These are phyloP conservation scores for Timema cristinae DNA, from an alignment of 2,888 invertebrate species.

Conservation along the genomic window DNA sequence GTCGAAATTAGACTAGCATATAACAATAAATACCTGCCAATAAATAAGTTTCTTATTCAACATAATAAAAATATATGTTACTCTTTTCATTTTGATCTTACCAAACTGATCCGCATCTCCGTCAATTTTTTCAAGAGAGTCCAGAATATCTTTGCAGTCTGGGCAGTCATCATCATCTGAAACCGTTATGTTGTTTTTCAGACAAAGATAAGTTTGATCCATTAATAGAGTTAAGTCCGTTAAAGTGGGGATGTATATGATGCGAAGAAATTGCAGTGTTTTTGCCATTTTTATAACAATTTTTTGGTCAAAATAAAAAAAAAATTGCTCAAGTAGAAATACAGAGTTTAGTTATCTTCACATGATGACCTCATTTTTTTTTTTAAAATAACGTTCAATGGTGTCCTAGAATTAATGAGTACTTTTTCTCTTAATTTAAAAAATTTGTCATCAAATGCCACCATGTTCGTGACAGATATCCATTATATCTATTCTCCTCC, in stretches of 20 bases:
- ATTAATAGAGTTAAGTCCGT: constrained; percentile 37
- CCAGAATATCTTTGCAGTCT: constrained; percentile 86
- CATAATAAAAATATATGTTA: not conserved
- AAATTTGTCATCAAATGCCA: too few relatives aligned
- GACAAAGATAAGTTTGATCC: too few relatives aligned
- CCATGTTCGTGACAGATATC: not conserved
- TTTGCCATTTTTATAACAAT: not conserved
- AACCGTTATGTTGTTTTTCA: constrained; percentile 26
- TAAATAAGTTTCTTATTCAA: too few relatives aligned
- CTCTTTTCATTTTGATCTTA: constrained; percentile 26
- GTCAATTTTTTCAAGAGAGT: constrained; percentile 89
- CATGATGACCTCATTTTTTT: too few relatives aligned
- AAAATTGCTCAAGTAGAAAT: not conserved
- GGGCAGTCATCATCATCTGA: constrained; percentile 85
- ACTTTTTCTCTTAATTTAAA: too few relatives aligned
- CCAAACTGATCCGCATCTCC: constrained; percentile 90
- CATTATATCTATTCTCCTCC: not conserved
- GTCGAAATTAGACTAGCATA: too few relatives aligned
- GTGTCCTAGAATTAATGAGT: too few relatives aligned
- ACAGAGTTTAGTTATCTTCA: too few relatives aligned
- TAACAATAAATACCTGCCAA: too few relatives aligned
- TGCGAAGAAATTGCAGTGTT: constrained; percentile 2
- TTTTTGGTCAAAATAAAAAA: not conserved
- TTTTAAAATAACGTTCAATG: too few relatives aligned
- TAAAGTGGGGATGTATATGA: constrained; percentile 31